Percentiles rank a stretch among this genome's conserved stretches.
Evolutionary conservation across 2,888 invertebrate species (phyloP).

Genomic region (Mesoligia furuncula): DNA sequence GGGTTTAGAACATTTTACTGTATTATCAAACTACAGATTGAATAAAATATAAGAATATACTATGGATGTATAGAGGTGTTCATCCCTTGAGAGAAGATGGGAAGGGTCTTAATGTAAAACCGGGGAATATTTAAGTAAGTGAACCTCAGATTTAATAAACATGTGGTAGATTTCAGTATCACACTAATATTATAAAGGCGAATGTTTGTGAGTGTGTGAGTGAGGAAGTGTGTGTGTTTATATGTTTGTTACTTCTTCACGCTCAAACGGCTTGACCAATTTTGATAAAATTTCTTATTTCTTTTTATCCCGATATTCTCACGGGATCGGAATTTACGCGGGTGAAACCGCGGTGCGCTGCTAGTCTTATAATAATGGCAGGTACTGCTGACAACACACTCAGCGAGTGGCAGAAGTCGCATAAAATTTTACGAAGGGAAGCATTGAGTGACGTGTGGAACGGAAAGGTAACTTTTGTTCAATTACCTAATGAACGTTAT

Average conservation of each 20-base stretch:
- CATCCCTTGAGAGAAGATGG: constrained; percentile 31
- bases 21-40: constrained; percentile 15
- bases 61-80: constrained; percentile 23
- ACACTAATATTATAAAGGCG: no score
- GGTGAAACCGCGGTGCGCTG: no score
- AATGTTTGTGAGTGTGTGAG: no score
- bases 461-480: constrained; percentile 4
- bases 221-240: no score
- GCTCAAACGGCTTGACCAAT: no score
- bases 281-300: no score
- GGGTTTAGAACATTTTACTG: constrained; percentile 6
- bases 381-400: constrained; percentile 8
- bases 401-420: constrained; percentile 10
- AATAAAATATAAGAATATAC: constrained; percentile 5
- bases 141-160: constrained; percentile 40
- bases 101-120: constrained; percentile 35
- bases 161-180: background rate
- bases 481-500: background rate
- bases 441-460: background rate
- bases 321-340: no score
- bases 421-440: constrained; percentile 15
- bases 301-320: no score
- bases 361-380: constrained; percentile 8
- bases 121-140: constrained; percentile 31
- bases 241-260: no score